Evolutionary conservation across 2,888 invertebrate genomes (phyloP), one percentile per base, ranked within the genome.

Genomic region (Carterocephalus palaemon): DNA sequence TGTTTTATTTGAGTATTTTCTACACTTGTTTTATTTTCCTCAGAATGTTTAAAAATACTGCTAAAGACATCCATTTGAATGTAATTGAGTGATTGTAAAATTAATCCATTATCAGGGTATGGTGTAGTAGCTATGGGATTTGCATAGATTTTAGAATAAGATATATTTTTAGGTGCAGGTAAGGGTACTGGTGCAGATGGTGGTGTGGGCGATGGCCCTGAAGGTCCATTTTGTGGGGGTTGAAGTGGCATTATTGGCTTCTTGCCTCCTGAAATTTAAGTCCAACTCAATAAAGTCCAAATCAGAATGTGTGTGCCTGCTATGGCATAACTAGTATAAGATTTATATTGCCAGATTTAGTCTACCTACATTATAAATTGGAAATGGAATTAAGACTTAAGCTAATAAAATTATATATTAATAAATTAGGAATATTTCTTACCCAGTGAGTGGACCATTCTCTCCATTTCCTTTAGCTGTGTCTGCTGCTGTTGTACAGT

Each of bases 401-500:
- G n/a, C 3, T 12, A 47, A 17, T n/a, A 12, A 13, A 34, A 5
- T 15, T 29, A 8, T 13, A 7, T 4, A 13, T 41, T 16, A 43
- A 20, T 17, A 10, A n/a, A 13, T 10, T 31, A n/a, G n/a, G 13
- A 16, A 41, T 15, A 9, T 8, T 23, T 17, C 67, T 51, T 64
- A 83, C 85, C 67, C 59, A 78, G 52, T 32, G 77, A 65, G 45
- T 75, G 65, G 46, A 86, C 67, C 9, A 79, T 59, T 54, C 92
- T 88, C 47, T 91, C 89, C 70, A 97, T 86, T 82, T 96, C 94
- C 55, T 91, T 83, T 7, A 97, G 89, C 70, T 95, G 93, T 17
- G 93, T 90, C 57, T 93, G 92, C 69, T 97, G 96, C 53, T 90
- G 89, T 68, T 93, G 91, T 5, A 93, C 88, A 46, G 91, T 90